phyloP scores from a whole-genome alignment of 2,888 invertebrate genomes.

The Leuctra nigra region DNA sequence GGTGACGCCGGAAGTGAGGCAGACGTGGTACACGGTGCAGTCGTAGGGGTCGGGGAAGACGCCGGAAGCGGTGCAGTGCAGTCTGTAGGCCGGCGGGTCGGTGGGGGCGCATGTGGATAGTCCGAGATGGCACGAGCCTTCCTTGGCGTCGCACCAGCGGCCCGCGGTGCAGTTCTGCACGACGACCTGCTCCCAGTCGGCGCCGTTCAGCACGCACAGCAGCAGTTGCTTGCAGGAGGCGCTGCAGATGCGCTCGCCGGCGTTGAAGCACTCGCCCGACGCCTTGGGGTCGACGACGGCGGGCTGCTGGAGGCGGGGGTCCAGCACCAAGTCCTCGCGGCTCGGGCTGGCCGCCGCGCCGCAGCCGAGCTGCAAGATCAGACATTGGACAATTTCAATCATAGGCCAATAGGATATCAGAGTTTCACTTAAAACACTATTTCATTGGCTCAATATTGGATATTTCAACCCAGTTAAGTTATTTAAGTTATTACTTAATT shows the following conservation, averaged over 20 bases:
- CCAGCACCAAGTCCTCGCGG: too few relatives aligned
- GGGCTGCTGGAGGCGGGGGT: too few relatives aligned
- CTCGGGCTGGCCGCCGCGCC: too few relatives aligned
- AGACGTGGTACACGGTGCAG: conserved; percentile 4
- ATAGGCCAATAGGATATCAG: too few relatives aligned
- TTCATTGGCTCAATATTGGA: too few relatives aligned
- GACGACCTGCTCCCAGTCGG: neutral
- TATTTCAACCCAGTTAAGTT: too few relatives aligned
- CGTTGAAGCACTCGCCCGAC: neutral
- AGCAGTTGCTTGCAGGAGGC: neutral
- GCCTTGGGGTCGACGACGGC: too few relatives aligned
- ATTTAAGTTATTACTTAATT: too few relatives aligned
- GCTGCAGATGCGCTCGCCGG: conserved; percentile 9
- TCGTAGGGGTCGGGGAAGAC: conserved; percentile 9
- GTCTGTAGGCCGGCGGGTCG: neutral
- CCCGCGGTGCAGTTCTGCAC: conserved; percentile 2
- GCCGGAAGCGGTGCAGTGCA: conserved; percentile 2
- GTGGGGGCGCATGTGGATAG: conserved; percentile 13
- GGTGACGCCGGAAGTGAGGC: neutral
- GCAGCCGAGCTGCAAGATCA: too few relatives aligned
- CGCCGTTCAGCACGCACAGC: neutral
- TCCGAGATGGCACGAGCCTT: neutral
- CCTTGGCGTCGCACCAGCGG: neutral
- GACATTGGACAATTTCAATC: too few relatives aligned
- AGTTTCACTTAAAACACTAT: too few relatives aligned